Evolutionary conservation across 2,888 invertebrate genomes (phyloP), one percentile per base, ranked within the genome.

Genomic region (Hypomecis punctinalis): DNA sequence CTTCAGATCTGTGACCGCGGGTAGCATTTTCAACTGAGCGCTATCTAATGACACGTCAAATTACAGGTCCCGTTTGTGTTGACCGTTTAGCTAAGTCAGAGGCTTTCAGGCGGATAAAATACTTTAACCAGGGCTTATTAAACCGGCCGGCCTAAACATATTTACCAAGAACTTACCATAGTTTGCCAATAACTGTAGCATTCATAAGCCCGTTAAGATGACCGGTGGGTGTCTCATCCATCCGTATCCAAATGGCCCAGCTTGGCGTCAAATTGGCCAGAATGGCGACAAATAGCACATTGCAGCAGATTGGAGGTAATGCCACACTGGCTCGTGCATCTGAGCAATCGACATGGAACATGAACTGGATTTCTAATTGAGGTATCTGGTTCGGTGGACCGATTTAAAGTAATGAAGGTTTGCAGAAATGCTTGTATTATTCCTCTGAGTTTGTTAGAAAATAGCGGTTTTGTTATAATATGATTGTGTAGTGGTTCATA

Each of bases 221-320:
- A 47, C 53, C 59, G 46, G 23, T 37, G 6, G 8, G 9, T 46
- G 8, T 5, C 54, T 37, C 63, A 53, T 39, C 49, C 53, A 54
- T 42, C 61, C 61, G 53, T 66, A 36, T 40, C 64, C 49, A 58
- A 66, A 61, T 59, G 65, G 58, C 35, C 13, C 42, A 59, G 43
- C 45, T 37, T 66, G 48, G 61, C 65, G 56, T 8, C 40, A 56
- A 59, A 59, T 51, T 49, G 43, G 43, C 42, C 47, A 37, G 33
- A 13, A 51, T 40, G 48, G 51, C 51, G 61, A 61, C 53, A 56
- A 61, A 65, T 75, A 75, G 71, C 69, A 60, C 66, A 13, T 10
- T 43, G 62, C 76, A 73, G 71, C 80, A 54, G 61, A 46, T 71
- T 71, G 77, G 64, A 65, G 71, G 67, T 75, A 73, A 77, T 72